phyloP scores from a whole-genome alignment of 1,140 invertebrate species.

The Agrypnia vestita region DNA sequence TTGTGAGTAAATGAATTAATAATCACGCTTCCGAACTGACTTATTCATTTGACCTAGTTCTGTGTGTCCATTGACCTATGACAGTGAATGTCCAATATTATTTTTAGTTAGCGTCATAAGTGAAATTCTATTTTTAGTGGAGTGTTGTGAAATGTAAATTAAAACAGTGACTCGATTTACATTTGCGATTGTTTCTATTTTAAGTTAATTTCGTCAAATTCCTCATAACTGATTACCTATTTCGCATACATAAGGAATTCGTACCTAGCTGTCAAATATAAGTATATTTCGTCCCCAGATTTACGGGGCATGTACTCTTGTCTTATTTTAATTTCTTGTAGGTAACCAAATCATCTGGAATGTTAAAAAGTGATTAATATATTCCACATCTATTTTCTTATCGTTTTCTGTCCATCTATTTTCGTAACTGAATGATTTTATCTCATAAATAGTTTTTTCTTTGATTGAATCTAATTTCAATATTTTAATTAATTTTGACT shows the following conservation, averaged over 20 bases:
- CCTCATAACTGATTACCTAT: background rate
- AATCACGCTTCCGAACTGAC: conserved; percentile 11
- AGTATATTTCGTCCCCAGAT: background rate
- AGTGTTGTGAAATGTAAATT: conserved; percentile 21
- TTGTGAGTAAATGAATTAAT: background rate
- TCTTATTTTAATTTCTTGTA: too few relatives aligned
- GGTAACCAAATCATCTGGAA: too few relatives aligned
- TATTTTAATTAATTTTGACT: too few relatives aligned
- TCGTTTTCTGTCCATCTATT: too few relatives aligned
- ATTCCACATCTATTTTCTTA: too few relatives aligned
- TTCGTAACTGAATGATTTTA: too few relatives aligned
- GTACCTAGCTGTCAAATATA: background rate
- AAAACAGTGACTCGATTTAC: background rate
- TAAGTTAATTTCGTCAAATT: background rate
- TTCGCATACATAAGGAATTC: background rate
- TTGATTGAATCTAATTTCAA: too few relatives aligned
- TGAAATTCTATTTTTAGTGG: conserved; percentile 45
- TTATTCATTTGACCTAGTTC: conserved; percentile 43
- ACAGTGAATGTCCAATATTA: conserved; percentile 38
- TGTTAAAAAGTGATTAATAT: too few relatives aligned
- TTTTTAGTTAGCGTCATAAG: conserved; percentile 47
- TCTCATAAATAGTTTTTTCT: too few relatives aligned
- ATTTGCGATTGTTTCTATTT: too few relatives aligned
- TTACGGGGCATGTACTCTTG: too few relatives aligned
- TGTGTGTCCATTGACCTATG: conserved; percentile 44